Evolutionary conservation across 2,113 vertebrate species (phyloP), one percentile per base, ranked within the genome.

Genomic region (Chionomys nivalis): DNA sequence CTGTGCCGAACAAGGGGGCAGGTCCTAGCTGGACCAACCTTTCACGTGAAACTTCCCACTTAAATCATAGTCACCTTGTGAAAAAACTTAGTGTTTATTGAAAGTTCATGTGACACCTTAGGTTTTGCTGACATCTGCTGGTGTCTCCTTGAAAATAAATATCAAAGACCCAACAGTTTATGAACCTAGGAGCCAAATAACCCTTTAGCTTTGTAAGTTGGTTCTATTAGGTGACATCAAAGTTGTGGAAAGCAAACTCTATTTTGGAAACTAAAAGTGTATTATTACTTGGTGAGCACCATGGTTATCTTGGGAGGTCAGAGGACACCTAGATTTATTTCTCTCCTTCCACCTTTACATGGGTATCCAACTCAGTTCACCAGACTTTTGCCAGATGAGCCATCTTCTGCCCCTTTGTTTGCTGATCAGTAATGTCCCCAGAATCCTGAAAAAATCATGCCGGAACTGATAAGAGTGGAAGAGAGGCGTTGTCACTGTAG

Each of bases 91-190:
- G 12, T 77, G 23, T 63, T 91, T 63, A 28, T 26, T 49, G 21
- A n/a, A 63, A 88, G 47, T 77, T 76, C 26, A 3, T 31, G 1
- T 55, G 76, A 55, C n/a, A 28, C 33, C 93, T 97, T 97, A 94
- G 77, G 52, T 96, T 98, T 17, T 97, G 72, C 97, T 98, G 98
- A 98, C 98, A 98, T 94, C 98, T 98, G 90, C 97, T 98, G 98
- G 98, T 92, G 5, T 75, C 81, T 90, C 16, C 17, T 52, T 68
- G 49, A 86, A 92, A 85, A 16, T 83, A 83, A 95, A 94, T 39
- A 61, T 23, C 81, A 63, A 14, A 83, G 39, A 42, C 58, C 7
- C 14, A 28, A 31, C 13, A 85, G n/a, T n/a, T 44, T 63, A 42
- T 26, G 39, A 61, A 82, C 36, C 36, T 39, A 24, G 36, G 79